Conservation (phyloP, 2,113 vertebrate genomes). For the Meles meles region DNA sequence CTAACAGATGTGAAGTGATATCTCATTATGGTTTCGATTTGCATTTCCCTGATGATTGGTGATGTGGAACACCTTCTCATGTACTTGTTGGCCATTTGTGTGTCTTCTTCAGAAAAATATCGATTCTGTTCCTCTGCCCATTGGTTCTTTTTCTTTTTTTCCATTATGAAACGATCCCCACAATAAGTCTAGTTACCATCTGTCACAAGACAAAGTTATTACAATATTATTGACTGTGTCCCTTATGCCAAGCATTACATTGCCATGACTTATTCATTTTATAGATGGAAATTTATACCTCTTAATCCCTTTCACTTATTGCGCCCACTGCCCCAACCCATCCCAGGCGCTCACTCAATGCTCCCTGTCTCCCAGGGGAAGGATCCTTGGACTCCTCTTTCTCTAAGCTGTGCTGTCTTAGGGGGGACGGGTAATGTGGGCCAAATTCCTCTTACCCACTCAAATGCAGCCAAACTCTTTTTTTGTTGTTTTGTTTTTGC, state of each 20-base stretch:
- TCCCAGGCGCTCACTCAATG: neutral
- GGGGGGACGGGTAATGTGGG: too few species aligned
- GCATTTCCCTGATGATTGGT: neutral
- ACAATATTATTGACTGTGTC: neutral
- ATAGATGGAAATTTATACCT: neutral
- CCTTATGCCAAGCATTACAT: neutral
- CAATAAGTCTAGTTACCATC: neutral
- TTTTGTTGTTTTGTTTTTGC: neutral
- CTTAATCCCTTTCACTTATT: neutral
- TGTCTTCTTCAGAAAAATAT: neutral
- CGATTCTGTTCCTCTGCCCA: neutral
- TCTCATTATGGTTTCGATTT: neutral
- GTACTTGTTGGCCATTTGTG: neutral
- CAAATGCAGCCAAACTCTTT: neutral
- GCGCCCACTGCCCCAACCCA: neutral
- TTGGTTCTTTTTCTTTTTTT: neutral
- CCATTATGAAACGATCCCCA: neutral
- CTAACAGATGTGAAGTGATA: neutral
- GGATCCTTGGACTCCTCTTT: neutral
- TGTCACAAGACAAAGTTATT: neutral
- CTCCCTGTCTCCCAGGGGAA: neutral
- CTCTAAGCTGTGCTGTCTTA: neutral
- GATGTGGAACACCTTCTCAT: neutral
- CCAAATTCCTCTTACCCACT: neutral
- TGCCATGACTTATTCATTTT: neutral